Percentiles rank a stretch among this genome's conserved stretches.
Conservation (phyloP, 2,888 invertebrate species). For the Pandemis cinnamomeana region DNA sequence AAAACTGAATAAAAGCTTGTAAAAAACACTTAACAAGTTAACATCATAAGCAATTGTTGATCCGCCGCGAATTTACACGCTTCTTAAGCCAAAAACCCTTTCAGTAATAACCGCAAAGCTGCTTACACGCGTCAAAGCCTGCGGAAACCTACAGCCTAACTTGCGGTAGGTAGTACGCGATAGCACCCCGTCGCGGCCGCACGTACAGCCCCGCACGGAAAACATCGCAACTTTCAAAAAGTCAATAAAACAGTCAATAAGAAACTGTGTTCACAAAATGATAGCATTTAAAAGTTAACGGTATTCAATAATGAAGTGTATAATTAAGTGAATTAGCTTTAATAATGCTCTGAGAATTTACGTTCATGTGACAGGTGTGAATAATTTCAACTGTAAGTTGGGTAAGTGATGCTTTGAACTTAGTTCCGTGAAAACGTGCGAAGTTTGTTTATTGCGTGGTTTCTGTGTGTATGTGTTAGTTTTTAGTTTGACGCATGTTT, state of each 20-base stretch:
- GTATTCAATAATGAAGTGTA: background rate
- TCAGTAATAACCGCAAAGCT: constrained; percentile 68
- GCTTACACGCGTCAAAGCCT: constrained; percentile 57
- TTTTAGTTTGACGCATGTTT: background rate
- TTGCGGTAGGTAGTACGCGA: constrained; percentile 57
- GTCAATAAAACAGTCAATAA: constrained; percentile 30
- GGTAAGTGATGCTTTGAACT: constrained; percentile 31
- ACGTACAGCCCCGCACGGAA: constrained; percentile 46
- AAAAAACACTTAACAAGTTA: background rate
- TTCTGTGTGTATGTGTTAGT: background rate
- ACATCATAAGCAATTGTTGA: constrained; percentile 25
- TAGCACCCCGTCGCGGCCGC: constrained; percentile 46
- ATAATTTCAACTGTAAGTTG: constrained; percentile 28
- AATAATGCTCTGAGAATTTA: constrained; percentile 31
- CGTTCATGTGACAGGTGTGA: constrained; percentile 35
- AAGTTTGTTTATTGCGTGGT: background rate
- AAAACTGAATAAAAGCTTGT: too few species aligned
- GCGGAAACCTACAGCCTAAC: constrained; percentile 47
- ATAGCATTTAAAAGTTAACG: background rate
- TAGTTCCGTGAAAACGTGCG: constrained; percentile 15
- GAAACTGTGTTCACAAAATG: constrained; percentile 26
- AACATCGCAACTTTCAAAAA: constrained; percentile 41
- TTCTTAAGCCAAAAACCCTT: constrained; percentile 52
- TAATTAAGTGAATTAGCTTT: constrained; percentile 19
- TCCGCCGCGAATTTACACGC: constrained; percentile 48